Base-by-base conservation (phyloP, 2,888 invertebrate genomes). In the Cheiracanthium punctorium region DNA sequence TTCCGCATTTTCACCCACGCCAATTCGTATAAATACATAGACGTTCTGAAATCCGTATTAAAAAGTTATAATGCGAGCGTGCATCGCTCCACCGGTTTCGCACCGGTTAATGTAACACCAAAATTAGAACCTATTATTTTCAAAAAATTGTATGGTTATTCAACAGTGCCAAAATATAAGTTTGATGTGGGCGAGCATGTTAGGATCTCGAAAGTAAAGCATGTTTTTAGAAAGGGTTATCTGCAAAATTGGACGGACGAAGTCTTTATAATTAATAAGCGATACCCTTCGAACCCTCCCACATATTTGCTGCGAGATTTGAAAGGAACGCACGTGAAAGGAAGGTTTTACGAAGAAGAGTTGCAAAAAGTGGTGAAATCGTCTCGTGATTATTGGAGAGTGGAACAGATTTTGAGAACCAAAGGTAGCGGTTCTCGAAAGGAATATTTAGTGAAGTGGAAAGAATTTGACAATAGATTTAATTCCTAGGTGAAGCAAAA, bases 61-160 rank as follows among this genome's bases (percentile, higher is more conserved):
- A 64, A 88, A 29, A 30, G 70, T n/a, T 88, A 84, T 33, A 88
- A 88, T 30, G n/a, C 80, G 2, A 80, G 71, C n/a, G 12, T 76
- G 14, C 84, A 85, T 43, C 17, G 76, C 5, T 71, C 28, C 12
- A 84, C 58, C 1, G 58, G 58, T 8, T 41, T 67, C 7, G 64
- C 82, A 14, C 86, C 81, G 0, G 24, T 24, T 14, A 33, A 75
- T 30, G 81, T 81, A 1, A 72, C 67, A 1, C 0, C 32, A 0
- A 28, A 76, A 28, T 30, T 58, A 5, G 75, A 71, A 48, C 17
- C 33, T 8, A 8, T 14, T 1, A 65, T 84, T 32, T 88, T 88
- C 30, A n/a, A 64, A 24, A 82, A 73, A 29, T 12, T 84, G 0
- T 82, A 87, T 24, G 65, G 74, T 24, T 64, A 32, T 65, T 17